Conservation (phyloP, 2,797 vertebrate genomes). For the Lophotriccus pileatus region DNA sequence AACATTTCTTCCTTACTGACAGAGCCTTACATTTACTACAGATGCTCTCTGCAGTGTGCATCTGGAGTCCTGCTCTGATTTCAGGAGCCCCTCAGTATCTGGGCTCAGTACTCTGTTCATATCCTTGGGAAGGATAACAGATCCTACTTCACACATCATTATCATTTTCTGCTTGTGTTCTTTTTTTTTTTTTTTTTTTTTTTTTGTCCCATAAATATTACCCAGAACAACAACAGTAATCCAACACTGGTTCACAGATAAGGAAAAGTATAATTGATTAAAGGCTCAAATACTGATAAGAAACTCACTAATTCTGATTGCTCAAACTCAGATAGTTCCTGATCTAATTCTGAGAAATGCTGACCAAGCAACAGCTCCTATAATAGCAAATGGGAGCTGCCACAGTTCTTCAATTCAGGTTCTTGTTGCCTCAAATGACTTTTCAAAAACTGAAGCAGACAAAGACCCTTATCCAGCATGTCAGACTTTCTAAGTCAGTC, state of each 20-base stretch:
- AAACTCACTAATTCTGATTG: background rate
- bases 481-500: background rate
- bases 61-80: background rate
- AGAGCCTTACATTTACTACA: background rate
- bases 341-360: background rate
- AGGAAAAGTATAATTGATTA: background rate
- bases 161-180: background rate
- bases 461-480: background rate
- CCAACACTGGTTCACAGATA: background rate
- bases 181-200: background rate
- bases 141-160: background rate
- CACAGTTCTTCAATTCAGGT: background rate
- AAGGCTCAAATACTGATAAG: background rate
- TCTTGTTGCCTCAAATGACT: background rate
- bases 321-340: background rate
- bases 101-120: background rate
- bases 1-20: background rate
- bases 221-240: background rate
- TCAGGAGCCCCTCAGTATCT: background rate
- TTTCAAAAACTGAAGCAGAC: background rate
- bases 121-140: background rate
- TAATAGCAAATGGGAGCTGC: background rate
- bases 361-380: background rate
- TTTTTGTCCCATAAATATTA: background rate
- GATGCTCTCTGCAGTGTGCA: background rate